Conservation (phyloP, 2,113 vertebrate species). For the Chamaea fasciata region DNA sequence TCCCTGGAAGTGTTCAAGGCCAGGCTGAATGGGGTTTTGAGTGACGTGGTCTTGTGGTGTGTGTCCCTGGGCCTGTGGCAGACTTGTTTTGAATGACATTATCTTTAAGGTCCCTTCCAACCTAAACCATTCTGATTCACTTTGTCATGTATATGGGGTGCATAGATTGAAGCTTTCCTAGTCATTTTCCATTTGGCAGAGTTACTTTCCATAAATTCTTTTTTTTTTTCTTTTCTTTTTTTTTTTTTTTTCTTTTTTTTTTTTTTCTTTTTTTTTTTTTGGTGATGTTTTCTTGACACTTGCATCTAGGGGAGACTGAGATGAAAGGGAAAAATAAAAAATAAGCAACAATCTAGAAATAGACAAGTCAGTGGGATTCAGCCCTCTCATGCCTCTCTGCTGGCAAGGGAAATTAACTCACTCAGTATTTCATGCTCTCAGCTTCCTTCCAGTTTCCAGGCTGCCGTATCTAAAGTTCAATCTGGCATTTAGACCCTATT, state of each 20-base stretch:
- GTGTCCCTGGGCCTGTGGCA: neutral
- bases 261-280: neutral
- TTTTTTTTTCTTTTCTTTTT: too few species aligned
- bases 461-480: neutral
- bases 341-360: neutral
- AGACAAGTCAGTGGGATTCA: neutral
- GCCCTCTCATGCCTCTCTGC: neutral
- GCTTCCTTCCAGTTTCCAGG: neutral
- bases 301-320: neutral
- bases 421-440: neutral
- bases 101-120: neutral
- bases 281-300: neutral
- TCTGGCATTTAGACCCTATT: neutral
- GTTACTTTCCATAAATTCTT: neutral
- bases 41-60: neutral
- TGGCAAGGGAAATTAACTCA: neutral
- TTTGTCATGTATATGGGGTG: neutral
- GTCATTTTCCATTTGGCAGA: neutral
- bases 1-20: neutral
- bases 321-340: neutral
- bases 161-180: neutral
- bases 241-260: neutral
- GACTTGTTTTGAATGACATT: neutral
- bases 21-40: neutral
- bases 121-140: neutral